phyloP scores from a whole-genome alignment of 2,888 invertebrate genomes.

The Torymus texanus region DNA sequence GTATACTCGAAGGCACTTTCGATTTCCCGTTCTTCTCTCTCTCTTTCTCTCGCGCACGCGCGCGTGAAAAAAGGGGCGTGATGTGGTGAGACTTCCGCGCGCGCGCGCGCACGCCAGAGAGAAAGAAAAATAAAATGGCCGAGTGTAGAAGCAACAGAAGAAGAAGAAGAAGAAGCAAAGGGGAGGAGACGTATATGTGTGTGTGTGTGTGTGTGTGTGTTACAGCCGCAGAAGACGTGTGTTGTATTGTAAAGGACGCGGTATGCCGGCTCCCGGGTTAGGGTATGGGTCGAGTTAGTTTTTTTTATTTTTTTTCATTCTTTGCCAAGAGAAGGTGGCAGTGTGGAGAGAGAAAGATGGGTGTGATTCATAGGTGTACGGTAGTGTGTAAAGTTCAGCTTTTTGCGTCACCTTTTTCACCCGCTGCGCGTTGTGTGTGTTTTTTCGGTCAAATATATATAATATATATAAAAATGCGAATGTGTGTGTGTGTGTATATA shows the following conservation, averaged over 20 bases:
- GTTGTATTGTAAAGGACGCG: conserved; percentile 42
- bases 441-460: no score
- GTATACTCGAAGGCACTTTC: no score
- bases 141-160: no score
- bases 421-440: background rate
- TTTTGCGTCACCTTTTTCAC: background rate
- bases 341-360: no score
- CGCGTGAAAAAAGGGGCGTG: background rate
- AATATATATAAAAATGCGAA: no score
- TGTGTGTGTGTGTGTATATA: no score
- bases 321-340: no score
- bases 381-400: background rate
- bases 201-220: background rate
- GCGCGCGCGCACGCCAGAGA: background rate
- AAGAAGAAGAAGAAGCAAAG: conserved; percentile 6
- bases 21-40: no score
- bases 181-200: background rate
- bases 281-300: no score
- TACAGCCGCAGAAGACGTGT: conserved; percentile 13
- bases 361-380: background rate
- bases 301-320: no score
- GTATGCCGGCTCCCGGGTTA: background rate
- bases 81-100: background rate
- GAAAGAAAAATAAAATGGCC: conserved; percentile 24
- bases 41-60: background rate